These are phyloP conservation scores for Rattus rattus DNA, from an alignment of 2,113 vertebrate species.

Conservation along the genomic window DNA sequence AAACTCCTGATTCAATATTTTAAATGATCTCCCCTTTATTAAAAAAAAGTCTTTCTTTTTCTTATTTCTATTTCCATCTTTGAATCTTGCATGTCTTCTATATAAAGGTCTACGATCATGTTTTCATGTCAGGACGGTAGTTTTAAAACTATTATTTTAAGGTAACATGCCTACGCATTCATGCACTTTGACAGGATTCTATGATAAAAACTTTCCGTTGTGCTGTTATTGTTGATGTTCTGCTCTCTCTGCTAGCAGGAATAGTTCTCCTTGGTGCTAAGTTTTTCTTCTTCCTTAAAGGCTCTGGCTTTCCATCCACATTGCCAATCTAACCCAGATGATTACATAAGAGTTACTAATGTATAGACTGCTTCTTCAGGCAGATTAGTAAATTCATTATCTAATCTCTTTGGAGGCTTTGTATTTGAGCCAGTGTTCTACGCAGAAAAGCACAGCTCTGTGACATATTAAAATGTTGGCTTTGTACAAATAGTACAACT, in stretches of 20 bases:
- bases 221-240: neutral
- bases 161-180: neutral
- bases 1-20: neutral
- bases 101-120: neutral
- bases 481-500: neutral
- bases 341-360: neutral
- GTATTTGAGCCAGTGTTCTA: neutral
- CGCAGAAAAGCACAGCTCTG: neutral
- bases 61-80: neutral
- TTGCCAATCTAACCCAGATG: neutral
- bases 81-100: neutral
- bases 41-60: neutral
- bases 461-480: neutral
- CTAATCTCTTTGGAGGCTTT: neutral
- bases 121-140: neutral
- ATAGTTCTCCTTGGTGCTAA: neutral
- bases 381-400: neutral
- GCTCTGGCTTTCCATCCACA: neutral
- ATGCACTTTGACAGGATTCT: neutral
- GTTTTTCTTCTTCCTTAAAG: neutral
- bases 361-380: neutral
- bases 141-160: slow-evolving; percentile 12
- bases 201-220: neutral
- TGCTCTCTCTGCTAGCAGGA: neutral
- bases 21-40: neutral